Conservation (phyloP, 1,140 invertebrate genomes). For the Nasonia vitripennis region DNA sequence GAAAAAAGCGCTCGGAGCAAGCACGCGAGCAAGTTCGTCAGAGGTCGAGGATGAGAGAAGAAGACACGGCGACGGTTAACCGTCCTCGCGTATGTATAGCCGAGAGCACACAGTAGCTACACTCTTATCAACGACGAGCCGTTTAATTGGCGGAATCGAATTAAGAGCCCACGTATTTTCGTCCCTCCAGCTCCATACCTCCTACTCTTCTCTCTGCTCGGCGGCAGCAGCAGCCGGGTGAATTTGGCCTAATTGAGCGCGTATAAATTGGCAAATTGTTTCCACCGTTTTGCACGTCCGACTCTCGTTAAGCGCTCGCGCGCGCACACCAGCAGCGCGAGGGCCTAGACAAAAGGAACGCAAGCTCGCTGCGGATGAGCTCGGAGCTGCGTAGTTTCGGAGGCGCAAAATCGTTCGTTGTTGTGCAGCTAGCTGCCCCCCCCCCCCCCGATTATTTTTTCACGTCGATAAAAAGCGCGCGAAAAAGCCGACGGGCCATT, state of each 20-base stretch:
- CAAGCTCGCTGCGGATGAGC: neutral
- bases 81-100: constrained; percentile 18
- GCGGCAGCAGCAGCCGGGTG: constrained; percentile 41
- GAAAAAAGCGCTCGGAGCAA: neutral
- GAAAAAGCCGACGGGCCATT: neutral
- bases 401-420: neutral
- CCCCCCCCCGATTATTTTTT: neutral
- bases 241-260: constrained; percentile 66
- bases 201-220: neutral
- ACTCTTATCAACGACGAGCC: constrained; percentile 20
- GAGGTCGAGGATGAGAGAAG: neutral
- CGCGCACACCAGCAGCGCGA: neutral
- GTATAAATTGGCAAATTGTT: constrained; percentile 71
- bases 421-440: neutral
- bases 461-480: no score
- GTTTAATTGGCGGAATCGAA: constrained; percentile 71
- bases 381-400: neutral
- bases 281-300: constrained; percentile 65
- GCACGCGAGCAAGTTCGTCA: neutral
- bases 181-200: constrained; percentile 47
- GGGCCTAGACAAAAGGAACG: constrained; percentile 53
- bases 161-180: constrained; percentile 68
- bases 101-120: neutral
- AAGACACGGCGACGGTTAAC: constrained; percentile 1
- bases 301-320: constrained; percentile 57